A percentile compares a stretch with the other conserved stretches of the same genome.
phyloP scores from a whole-genome alignment of 2,888 invertebrate species.

The Epirrita christyi region DNA sequence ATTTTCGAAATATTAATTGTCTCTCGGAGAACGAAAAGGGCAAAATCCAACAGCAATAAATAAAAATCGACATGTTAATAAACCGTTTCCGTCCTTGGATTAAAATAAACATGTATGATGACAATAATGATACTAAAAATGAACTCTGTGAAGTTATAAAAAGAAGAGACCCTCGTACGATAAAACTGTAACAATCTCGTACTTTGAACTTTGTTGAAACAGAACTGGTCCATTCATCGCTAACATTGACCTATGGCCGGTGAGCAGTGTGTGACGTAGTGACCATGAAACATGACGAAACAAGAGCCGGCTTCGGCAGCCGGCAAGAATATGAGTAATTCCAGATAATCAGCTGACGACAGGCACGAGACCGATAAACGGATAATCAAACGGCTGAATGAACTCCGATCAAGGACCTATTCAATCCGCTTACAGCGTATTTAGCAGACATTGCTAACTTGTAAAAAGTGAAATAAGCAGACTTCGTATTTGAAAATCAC shows the following conservation, averaged over 20 bases:
- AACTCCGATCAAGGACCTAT: slow-evolving; percentile 26
- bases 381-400: slow-evolving; percentile 33
- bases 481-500: neutral
- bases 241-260: slow-evolving; percentile 37
- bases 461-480: neutral
- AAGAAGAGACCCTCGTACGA: slow-evolving; percentile 7
- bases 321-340: slow-evolving; percentile 37
- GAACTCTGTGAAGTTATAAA: slow-evolving; percentile 4
- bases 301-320: slow-evolving; percentile 19
- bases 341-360: slow-evolving; percentile 34
- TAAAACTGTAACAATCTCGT: slow-evolving; percentile 23
- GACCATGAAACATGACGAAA: slow-evolving; percentile 34
- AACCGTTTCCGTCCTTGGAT: slow-evolving; percentile 8
- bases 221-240: slow-evolving; percentile 33
- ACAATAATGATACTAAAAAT: slow-evolving; percentile 18
- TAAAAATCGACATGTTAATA: slow-evolving; percentile 24
- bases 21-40: slow-evolving; percentile 18
- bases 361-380: slow-evolving; percentile 26
- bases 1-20: slow-evolving; percentile 26
- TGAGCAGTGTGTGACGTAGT: slow-evolving; percentile 17
- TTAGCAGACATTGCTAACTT: neutral
- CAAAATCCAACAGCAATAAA: slow-evolving; percentile 4
- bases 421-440: slow-evolving; percentile 6
- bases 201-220: slow-evolving; percentile 34
- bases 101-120: slow-evolving; percentile 19